Conservation (phyloP, 2,797 vertebrate genomes). For the Eospalax fontanierii region DNA sequence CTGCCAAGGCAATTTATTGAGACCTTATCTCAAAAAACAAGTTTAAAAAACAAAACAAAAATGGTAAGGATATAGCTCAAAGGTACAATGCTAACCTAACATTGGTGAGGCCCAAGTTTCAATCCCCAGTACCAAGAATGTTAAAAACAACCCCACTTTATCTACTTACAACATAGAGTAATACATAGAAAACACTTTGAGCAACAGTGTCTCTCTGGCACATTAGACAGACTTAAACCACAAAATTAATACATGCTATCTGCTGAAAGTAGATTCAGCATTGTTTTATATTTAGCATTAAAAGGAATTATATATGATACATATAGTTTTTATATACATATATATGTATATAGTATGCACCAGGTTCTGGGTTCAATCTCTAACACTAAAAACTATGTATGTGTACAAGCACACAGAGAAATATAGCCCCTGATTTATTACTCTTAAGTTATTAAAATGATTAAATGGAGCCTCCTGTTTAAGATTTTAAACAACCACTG, state of each 20-base stretch:
- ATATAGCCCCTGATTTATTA: conserved; percentile 9
- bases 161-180: conserved; percentile 20
- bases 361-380: background rate
- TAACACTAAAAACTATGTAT: no score
- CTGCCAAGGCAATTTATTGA: background rate
- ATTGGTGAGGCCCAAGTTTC: background rate
- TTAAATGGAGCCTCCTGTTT: background rate
- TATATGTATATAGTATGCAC: background rate
- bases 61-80: background rate
- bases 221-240: conserved; percentile 36
- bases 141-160: background rate
- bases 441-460: conserved; percentile 21
- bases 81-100: background rate
- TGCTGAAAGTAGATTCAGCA: conserved; percentile 59
- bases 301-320: background rate
- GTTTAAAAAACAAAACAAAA: no score
- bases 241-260: conserved; percentile 58
- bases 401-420: conserved; percentile 10
- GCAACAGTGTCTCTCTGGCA: conserved; percentile 26
- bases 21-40: background rate
- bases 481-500: conserved; percentile 47
- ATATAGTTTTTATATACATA: background rate
- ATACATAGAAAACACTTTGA: background rate
- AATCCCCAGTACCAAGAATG: background rate
- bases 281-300: conserved; percentile 57